Base-by-base conservation (phyloP, 2,797 vertebrate genomes). In the Coluber constrictor region DNA sequence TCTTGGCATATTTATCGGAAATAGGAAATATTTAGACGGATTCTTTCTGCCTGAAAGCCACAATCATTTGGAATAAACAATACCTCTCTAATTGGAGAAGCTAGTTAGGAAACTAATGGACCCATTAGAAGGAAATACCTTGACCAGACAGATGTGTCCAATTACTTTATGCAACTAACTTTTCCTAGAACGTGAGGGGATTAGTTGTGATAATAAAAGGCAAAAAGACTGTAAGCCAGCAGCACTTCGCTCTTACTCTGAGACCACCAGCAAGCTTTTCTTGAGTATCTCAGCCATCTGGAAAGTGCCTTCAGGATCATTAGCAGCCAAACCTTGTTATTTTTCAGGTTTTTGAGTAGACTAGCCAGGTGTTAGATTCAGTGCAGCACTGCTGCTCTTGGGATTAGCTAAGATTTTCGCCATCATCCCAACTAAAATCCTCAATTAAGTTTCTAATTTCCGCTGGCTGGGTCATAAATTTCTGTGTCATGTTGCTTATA, bases 361-460 rank as follows among this genome's bases (percentile, higher is more conserved):
- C 16, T 51, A 79, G 16, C 1, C 32, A 59, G 66, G 29, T 32
- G 8, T 43, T 60, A 25, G 29, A 13, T 29, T 86, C 54, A 25
- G 6, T 18, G 27, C 55, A 7, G 29, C 23, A 61, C 54, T 32
- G 1, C 23, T 55, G 5, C 2, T 25, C 23, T 56, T 1, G 3
- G 13, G 10, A 4, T 3, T 0, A 56, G 60, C 18, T 32, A 4
- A 15, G 0, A 32, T 0, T 7, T 25, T 55, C 37, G 43, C 27
- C 60, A 87, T 90, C 10, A 32, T 16, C 11, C 70, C 63, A 12
- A 0, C 27, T 61, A 15, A 25, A 89, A 25, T 83, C 61, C 57
- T 59, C 32, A 63, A 37, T 3, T 0, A 0, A 60, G 5, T 37
- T 90, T 57, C 66, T 4, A 56, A 56, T 91, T 93, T 92, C 91